Evolutionary conservation across 2,888 invertebrate genomes (phyloP).

Genomic region (Plebejus melissa): DNA sequence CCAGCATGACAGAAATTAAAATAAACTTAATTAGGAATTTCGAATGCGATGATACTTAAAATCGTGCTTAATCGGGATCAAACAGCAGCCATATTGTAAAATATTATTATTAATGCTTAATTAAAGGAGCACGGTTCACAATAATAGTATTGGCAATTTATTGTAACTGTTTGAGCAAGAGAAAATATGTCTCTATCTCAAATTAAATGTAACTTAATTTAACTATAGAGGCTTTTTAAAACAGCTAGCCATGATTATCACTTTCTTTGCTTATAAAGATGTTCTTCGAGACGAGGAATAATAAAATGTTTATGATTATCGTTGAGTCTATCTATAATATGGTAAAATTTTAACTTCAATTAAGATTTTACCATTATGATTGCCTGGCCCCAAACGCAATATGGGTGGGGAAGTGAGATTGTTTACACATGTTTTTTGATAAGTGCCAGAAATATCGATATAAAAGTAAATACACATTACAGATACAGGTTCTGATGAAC

Average conservation of each 20-base stretch:
- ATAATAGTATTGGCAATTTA: too few relatives aligned
- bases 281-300: not conserved
- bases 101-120: not conserved
- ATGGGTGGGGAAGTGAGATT: not conserved
- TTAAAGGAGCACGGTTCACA: not conserved
- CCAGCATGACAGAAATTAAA: constrained; percentile 3
- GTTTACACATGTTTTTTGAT: constrained; percentile 1
- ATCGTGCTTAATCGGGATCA: not conserved
- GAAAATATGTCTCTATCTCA: too few relatives aligned
- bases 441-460: constrained; percentile 8
- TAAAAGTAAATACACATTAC: constrained; percentile 32
- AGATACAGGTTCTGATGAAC: constrained; percentile 57
- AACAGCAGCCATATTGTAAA: not conserved
- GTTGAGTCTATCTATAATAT: not conserved
- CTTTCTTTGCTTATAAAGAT: not conserved
- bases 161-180: too few relatives aligned
- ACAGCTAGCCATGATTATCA: not conserved
- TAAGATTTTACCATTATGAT: not conserved
- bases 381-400: not conserved
- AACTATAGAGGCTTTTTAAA: not conserved
- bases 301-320: too few relatives aligned
- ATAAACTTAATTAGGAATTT: constrained; percentile 12
- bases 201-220: too few relatives aligned
- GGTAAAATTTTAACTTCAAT: not conserved
- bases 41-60: not conserved